phyloP scores from a whole-genome alignment of 2,113 vertebrate genomes.

The Callipepla californica region DNA sequence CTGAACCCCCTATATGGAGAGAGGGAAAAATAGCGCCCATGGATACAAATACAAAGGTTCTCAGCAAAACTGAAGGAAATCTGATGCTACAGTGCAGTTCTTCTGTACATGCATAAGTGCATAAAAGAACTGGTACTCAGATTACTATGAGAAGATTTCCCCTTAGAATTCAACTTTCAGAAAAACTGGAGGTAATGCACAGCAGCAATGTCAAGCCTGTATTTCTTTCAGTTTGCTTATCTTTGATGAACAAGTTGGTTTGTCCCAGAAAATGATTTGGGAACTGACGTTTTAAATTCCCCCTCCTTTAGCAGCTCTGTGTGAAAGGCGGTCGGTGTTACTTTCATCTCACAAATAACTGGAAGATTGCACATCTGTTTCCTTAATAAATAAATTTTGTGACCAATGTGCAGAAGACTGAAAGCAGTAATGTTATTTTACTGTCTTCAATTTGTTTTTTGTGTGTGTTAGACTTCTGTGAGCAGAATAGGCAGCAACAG shows the following conservation, averaged over 20 bases:
- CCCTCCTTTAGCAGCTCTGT: neutral
- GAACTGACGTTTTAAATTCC: neutral
- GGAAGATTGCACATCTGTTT: neutral
- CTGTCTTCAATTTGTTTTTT: neutral
- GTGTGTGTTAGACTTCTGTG: neutral
- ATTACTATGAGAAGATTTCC: neutral
- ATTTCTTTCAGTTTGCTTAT: neutral
- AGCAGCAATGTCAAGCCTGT: neutral
- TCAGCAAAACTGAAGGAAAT: neutral
- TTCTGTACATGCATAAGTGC: neutral
- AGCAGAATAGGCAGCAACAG: neutral
- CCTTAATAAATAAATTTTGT: neutral
- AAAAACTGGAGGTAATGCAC: neutral
- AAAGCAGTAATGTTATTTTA: neutral
- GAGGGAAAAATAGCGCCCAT: accelerated
- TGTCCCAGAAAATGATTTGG: neutral
- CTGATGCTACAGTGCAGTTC: neutral
- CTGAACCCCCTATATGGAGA: neutral
- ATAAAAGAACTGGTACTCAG: neutral
- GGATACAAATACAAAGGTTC: neutral
- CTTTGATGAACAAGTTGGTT: neutral
- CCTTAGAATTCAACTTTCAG: neutral
- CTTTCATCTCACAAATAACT: neutral
- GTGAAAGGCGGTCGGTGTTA: neutral
- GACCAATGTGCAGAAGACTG: neutral